These are phyloP conservation scores for Anser cygnoides DNA, from an alignment of 2,113 vertebrate genomes.

Conservation along the genomic window DNA sequence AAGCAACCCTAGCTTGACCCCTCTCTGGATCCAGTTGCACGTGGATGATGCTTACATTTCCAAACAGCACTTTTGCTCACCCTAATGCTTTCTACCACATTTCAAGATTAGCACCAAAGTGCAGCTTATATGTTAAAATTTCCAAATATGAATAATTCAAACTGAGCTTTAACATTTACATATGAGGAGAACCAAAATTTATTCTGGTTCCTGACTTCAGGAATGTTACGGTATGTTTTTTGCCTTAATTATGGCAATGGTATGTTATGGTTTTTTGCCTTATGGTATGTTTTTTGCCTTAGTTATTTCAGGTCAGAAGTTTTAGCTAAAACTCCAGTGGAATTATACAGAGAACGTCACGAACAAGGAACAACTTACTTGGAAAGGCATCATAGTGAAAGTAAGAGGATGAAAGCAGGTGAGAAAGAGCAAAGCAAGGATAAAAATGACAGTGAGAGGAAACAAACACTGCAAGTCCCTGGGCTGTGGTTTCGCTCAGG, in stretches of 20 bases:
- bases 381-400: not conserved
- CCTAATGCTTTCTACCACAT: not conserved
- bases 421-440: not conserved
- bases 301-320: not conserved
- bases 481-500: not conserved
- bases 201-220: fast-evolving
- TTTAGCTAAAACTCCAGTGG: not conserved
- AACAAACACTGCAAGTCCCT: fast-evolving
- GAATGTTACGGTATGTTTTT: no score
- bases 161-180: no score
- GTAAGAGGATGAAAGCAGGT: not conserved
- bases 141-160: not conserved
- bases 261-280: no score
- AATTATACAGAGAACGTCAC: fast-evolving
- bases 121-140: not conserved
- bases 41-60: fast-evolving
- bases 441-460: no score
- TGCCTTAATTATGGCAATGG: not conserved
- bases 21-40: not conserved
- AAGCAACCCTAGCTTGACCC: not conserved
- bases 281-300: not conserved
- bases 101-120: not conserved
- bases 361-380: not conserved
- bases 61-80: not conserved
- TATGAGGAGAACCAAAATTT: not conserved